Base-by-base conservation (phyloP, 2,113 vertebrate genomes). In the Barbus barbus region DNA sequence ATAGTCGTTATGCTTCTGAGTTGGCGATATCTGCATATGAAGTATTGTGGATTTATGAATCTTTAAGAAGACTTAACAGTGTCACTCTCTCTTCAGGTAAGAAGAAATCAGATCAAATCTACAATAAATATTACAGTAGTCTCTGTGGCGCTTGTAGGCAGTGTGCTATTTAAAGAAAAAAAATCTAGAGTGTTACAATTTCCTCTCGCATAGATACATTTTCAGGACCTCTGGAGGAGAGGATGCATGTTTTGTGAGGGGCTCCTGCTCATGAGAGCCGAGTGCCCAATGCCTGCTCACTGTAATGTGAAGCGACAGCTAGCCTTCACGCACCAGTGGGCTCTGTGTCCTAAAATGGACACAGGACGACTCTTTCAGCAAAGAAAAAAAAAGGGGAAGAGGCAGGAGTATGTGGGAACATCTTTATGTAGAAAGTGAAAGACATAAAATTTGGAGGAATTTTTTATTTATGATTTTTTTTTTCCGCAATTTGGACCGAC, bases 241-340 rank as follows among this genome's bases (percentile, higher is more conserved):
- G 79, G 63, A 38, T 46, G 67, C 58, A 71, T 65, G 65, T 84
- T 75, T 41, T 78, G 33, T 60, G 41, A 61, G 65, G 46, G 79
- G 69, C 31, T 84, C 65, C 33, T 82, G 78, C 61, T 84, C 46
- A 20, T 22, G 22, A 87, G 80, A 65, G 76, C 33, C 33, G 36
- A 60, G 63, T 56, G 65, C 75, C 24, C 53, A 24, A 56, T 78
- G 77, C 60, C 67, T 84, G 83, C 81, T 89, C 69, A 83, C 22
- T 48, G 63, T 89, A 86, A 89, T 85, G 65, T 71, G 83, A 86
- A 85, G 83, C 65, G 88, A 89, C 88, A 88, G 86, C 88, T 86
- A 86, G 87, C 78, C 86, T 85, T 88, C 86, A 89, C n/a, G 88
- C 88, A 86, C 83, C 86, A 81, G n/a, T 72, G 78, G 41, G 18